phyloP scores from a whole-genome alignment of 2,113 vertebrate species.

The Bufo gargarizans region DNA sequence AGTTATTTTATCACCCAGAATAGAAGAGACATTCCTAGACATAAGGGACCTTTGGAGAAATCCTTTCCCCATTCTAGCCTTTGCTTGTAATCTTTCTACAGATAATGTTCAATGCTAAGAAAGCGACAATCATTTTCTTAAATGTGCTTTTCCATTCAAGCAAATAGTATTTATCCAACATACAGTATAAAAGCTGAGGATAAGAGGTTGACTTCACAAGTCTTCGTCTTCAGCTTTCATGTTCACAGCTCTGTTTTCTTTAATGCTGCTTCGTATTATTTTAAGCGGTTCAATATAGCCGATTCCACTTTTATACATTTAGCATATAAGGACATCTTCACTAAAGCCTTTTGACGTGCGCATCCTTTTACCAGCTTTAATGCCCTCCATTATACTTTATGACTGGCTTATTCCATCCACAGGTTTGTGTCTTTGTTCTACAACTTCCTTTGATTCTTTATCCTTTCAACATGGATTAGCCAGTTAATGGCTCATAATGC shows the following conservation, averaged over 20 bases:
- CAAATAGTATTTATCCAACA: constrained; percentile 26
- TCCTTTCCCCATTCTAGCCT: neutral
- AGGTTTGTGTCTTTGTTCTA: constrained; percentile 50
- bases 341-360: constrained; percentile 39
- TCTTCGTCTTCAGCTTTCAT: constrained; percentile 29
- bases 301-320: constrained; percentile 46
- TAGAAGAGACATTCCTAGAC: neutral
- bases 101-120: constrained; percentile 16
- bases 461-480: constrained; percentile 56
- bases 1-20: neutral
- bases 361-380: constrained; percentile 34
- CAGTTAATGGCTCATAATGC: constrained; percentile 52
- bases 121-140: constrained; percentile 9
- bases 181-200: constrained; percentile 15
- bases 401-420: constrained; percentile 43
- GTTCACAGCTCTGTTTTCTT: constrained; percentile 20
- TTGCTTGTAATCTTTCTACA: constrained; percentile 3
- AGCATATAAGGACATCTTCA: constrained; percentile 49
- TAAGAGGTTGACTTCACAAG: constrained; percentile 3
- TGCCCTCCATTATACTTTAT: constrained; percentile 50
- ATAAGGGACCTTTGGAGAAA: no score
- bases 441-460: constrained; percentile 53
- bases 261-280: constrained; percentile 19
- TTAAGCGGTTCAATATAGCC: constrained; percentile 2
- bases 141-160: constrained; percentile 6